phyloP scores from a whole-genome alignment of 1,140 invertebrate species.

The Diachasmimorpha longicaudata region DNA sequence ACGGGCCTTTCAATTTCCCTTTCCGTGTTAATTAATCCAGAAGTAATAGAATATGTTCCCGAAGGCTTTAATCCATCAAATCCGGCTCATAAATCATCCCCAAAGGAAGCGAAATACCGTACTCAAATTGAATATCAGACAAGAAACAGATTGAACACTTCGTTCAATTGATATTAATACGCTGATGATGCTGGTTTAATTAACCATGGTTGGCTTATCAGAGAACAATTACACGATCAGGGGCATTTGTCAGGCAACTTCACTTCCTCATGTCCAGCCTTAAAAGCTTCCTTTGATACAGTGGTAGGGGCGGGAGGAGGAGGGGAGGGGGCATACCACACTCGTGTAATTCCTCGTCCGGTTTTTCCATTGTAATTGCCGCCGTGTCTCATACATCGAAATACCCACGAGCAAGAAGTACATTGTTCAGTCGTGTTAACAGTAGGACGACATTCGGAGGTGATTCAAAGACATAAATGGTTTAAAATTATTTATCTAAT shows the following conservation, averaged over 20 bases:
- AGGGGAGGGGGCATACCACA: slow-evolving; percentile 34
- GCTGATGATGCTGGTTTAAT: not conserved
- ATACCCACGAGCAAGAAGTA: slow-evolving; percentile 45
- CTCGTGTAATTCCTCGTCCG: slow-evolving; percentile 35
- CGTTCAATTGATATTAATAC: not conserved
- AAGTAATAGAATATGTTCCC: too few relatives aligned
- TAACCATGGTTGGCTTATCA: not conserved
- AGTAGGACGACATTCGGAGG: slow-evolving; percentile 8
- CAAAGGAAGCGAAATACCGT: too few relatives aligned
- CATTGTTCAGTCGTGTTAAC: slow-evolving; percentile 49
- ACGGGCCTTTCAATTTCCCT: too few relatives aligned
- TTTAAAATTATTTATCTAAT: not conserved
- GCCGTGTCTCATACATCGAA: slow-evolving; percentile 2
- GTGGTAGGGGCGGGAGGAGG: not conserved
- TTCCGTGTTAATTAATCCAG: too few relatives aligned
- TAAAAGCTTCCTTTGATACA: not conserved
- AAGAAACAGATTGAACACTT: not conserved
- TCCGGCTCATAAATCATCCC: too few relatives aligned
- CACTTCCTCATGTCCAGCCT: not conserved
- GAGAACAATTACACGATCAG: not conserved
- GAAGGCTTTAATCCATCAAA: too few relatives aligned
- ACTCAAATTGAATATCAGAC: not conserved
- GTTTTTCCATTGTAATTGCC: slow-evolving; percentile 46
- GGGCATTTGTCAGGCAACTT: not conserved
- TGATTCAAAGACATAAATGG: not conserved